Percentiles rank a stretch among this genome's conserved stretches.
These are phyloP conservation scores for Deilephila elpenor DNA, from an alignment of 2,888 invertebrate species.

Conservation along the genomic window DNA sequence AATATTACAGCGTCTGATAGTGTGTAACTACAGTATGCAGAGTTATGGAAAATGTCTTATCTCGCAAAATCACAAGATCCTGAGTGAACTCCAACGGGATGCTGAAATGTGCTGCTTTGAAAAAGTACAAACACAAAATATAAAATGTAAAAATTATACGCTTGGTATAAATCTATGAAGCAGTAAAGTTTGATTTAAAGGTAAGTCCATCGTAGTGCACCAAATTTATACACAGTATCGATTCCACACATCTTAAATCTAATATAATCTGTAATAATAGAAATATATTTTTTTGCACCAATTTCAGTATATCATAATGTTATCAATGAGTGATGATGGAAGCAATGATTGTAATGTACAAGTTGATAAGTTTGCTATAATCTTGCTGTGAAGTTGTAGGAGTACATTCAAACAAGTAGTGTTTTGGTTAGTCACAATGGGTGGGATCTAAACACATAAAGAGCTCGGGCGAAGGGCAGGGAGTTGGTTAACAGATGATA, in stretches of 20 bases:
- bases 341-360: conserved; percentile 82
- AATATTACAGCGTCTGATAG: neutral
- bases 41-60: conserved; percentile 4
- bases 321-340: conserved; percentile 73
- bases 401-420: conserved; percentile 80
- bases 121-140: conserved; percentile 19
- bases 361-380: conserved; percentile 72
- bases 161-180: neutral
- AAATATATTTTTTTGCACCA: conserved; percentile 69
- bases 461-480: conserved; percentile 82
- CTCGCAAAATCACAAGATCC: conserved; percentile 5
- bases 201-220: neutral
- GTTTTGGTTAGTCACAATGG: conserved; percentile 82
- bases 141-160: neutral
- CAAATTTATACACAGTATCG: neutral
- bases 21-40: neutral
- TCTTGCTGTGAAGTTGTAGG: conserved; percentile 73
- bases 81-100: conserved; percentile 8
- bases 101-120: conserved; percentile 17
- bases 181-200: neutral
- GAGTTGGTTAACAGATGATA: conserved; percentile 89
- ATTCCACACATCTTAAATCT: conserved; percentile 15
- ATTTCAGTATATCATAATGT: conserved; percentile 69
- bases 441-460: conserved; percentile 84
- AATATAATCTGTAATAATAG: neutral